Base-by-base conservation (phyloP, 2,797 vertebrate species). In the Falco biarmicus region DNA sequence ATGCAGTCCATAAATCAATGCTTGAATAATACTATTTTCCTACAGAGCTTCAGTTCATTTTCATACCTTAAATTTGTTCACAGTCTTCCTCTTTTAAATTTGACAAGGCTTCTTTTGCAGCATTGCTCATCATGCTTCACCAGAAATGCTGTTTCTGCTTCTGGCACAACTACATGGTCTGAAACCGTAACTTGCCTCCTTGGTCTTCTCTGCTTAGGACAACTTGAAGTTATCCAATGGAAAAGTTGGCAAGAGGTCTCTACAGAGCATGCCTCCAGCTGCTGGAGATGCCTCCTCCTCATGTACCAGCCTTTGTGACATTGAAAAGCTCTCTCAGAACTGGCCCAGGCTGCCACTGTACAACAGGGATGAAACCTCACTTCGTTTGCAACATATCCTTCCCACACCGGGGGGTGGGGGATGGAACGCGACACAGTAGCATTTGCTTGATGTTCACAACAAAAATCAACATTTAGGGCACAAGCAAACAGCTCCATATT, bases 351-450 rank as follows among this genome's bases (percentile, higher is more conserved):
- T 31, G 13, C 8, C 19, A 31, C 26, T 6, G 6, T 25, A 25
- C 6, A 4, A 59, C 1, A 3, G 51, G 60, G 64, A 65, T 0
- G 1, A 60, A 32, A 9, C 34, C 34, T 5, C 3, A 31, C 25
- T 71, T 47, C 16, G 9, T 41, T 17, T 84, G 47, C 41, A 15
- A 29, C 47, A 2, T 10, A 43, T 1, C 8, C n/a, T 60, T 54
- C 24, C 47, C 51, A 6, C 18, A 22, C 0, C 8, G 13, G 34
- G 14, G 6, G 7, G 9, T 16, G 43, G 43, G 41, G 41, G 41
- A 41, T 7, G 6, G 43, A 45, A 45, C 18, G 8, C 17, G 8
- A 45, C 45, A 45, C 45, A 45, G 45, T 18, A 45, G 5, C 21
- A 69, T n/a, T 43, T 15, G 13, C 31, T 43, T 15, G 13, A n/a